A percentile compares a stretch with the other conserved stretches of the same genome.
These are phyloP conservation scores for Drosophila subpulchrella DNA, from an alignment of 1,140 invertebrate genomes.

Conservation along the genomic window DNA sequence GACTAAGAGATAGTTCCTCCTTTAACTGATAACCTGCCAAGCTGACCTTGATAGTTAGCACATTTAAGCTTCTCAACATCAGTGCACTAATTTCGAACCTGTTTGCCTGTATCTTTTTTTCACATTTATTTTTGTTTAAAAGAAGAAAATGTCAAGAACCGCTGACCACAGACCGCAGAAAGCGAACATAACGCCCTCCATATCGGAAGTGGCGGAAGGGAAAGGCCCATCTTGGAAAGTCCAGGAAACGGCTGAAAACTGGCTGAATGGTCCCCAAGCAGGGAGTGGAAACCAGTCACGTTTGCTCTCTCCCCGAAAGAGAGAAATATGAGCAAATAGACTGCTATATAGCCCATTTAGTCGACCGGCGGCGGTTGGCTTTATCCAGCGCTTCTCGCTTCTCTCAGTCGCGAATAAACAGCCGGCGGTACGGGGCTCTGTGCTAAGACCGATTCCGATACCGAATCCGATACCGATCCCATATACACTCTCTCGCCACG, in stretches of 20 bases:
- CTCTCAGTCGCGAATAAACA: constrained; percentile 47
- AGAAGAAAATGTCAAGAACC: constrained; percentile 31
- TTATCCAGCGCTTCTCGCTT: constrained; percentile 32
- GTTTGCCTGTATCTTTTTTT: constrained; percentile 15
- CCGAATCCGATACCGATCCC: background rate
- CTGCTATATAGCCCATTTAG: constrained; percentile 16
- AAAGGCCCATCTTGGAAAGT: constrained; percentile 48
- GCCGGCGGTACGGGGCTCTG: constrained; percentile 28
- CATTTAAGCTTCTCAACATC: constrained; percentile 13
- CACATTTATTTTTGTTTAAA: constrained; percentile 1
- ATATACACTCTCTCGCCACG: constrained; percentile 29
- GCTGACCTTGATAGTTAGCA: constrained; percentile 33
- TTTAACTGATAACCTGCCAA: constrained; percentile 2
- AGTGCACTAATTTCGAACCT: constrained; percentile 38
- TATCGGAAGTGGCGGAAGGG: constrained; percentile 32
- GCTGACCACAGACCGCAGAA: constrained; percentile 20
- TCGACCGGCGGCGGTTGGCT: constrained; percentile 17
- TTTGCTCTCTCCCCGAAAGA: constrained; percentile 7
- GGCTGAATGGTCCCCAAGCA: constrained; percentile 6
- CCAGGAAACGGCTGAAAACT: constrained; percentile 41
- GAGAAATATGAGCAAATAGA: constrained; percentile 7
- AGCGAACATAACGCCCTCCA: background rate
- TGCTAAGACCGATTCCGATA: constrained; percentile 9
- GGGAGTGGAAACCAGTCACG: constrained; percentile 30
- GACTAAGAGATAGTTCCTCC: background rate